Base-by-base conservation (phyloP, 2,888 invertebrate genomes). In the Zeuzera pyrina region DNA sequence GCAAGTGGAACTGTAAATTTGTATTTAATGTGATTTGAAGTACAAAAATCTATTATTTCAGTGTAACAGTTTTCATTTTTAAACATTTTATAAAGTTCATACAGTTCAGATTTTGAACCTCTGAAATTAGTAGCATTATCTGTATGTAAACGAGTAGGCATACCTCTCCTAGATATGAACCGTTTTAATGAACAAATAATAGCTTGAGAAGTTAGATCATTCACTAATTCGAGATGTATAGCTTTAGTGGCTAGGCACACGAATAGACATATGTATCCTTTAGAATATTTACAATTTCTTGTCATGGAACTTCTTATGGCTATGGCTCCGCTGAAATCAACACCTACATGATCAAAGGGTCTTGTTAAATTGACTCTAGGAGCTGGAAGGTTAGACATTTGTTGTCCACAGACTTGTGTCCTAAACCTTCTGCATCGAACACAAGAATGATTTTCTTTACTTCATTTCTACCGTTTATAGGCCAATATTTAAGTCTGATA, bases 291-390 rank as follows among this genome's bases (percentile, higher is more conserved):
- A 28, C 21, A 33, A 10, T 30, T 34, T 13, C 36, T 28, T 13
- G 21, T 11, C 28, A 29, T 39, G 5, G 29, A 14, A 31, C 26
- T 34, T 12, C 32, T 29, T 10, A 41, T 34, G 19, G 28, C 12
- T 25, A 36, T 33, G 12, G 38, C 33, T 11, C 41, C 41, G 31
- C 36, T 35, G 19, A 29, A 41, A 33, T 41, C 41, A 22, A 41
- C 22, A 3, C 38, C 36, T 25, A 33, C 31, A 34, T 38, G 38
- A 8, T 12, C n/a, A 13, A 38, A 38, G 3, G 38, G 30, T 14
- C 35, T 29, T 7, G n/a, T 24, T 12, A 41, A 29, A 2, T 28
- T 30, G 3, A 41, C 38, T 34, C 38, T 22, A 8, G 34, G 29
- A 6, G 31, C 12, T 7, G 38, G 35, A 2, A 41, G 29, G 12